Percentiles rank a stretch among this genome's conserved stretches.
Evolutionary conservation across 2,113 vertebrate genomes (phyloP).

Genomic region (Eulemur rufifrons): DNA sequence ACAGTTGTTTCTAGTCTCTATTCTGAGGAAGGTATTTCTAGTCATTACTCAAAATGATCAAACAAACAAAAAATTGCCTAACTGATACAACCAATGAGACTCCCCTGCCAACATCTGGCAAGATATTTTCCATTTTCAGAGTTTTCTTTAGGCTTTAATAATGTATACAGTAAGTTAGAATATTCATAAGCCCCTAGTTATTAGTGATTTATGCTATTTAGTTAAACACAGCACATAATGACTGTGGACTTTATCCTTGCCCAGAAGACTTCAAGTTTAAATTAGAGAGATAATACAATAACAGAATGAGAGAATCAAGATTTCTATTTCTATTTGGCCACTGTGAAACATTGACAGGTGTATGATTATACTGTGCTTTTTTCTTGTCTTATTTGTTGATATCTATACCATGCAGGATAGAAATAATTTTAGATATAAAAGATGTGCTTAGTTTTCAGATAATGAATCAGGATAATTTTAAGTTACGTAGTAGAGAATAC

Average conservation of each 20-base stretch:
- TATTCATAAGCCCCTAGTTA: neutral
- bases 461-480: constrained; percentile 43
- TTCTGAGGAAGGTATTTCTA: neutral
- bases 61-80: constrained; percentile 3
- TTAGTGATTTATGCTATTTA: neutral
- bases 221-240: neutral
- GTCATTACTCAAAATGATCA: neutral
- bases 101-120: neutral
- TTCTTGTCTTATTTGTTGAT: neutral
- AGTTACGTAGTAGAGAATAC: neutral
- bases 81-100: neutral
- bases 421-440: constrained; percentile 24
- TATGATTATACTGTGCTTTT: neutral
- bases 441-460: constrained; percentile 10
- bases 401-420: neutral
- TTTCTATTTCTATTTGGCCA: neutral
- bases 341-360: neutral
- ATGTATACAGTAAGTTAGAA: neutral
- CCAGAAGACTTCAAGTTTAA: constrained; percentile 29
- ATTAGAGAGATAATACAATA: neutral
- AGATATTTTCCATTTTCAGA: constrained; percentile 19
- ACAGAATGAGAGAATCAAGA: neutral
- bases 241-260: neutral
- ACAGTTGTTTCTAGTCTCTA: neutral
- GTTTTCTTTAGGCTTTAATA: constrained; percentile 21